These are phyloP conservation scores for Erythrolamprus reginae DNA, from an alignment of 2,113 vertebrate species.

Conservation along the genomic window DNA sequence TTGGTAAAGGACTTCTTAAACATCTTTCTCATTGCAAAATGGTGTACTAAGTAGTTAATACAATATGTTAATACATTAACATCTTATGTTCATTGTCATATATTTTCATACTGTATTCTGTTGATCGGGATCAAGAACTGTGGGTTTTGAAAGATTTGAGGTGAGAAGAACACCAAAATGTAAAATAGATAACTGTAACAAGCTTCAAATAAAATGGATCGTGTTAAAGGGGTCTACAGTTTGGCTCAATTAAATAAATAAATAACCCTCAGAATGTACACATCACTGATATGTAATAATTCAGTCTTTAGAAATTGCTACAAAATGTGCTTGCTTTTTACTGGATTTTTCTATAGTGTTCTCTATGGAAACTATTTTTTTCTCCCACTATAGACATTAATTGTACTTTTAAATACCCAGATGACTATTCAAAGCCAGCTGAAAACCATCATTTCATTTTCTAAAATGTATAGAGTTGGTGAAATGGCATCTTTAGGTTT, in stretches of 20 bases:
- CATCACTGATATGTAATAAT: not conserved
- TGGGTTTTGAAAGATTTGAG: not conserved
- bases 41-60: constrained; percentile 54
- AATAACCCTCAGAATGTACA: not conserved
- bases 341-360: not conserved
- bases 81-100: constrained; percentile 45
- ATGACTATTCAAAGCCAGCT: not conserved
- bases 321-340: not conserved
- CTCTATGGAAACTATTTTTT: not conserved
- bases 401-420: not conserved
- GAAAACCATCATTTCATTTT: not conserved
- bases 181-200: not conserved
- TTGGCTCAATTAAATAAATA: not conserved
- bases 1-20: constrained; percentile 63
- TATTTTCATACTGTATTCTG: not conserved
- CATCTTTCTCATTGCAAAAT: constrained; percentile 27
- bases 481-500: not conserved
- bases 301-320: not conserved
- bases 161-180: not conserved
- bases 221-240: not conserved
- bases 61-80: constrained; percentile 36
- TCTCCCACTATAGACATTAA: not conserved
- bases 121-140: not conserved
- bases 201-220: not conserved
- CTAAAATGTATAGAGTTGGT: not conserved